phyloP scores from a whole-genome alignment of 2,797 vertebrate genomes.

The Erpetoichthys calabaricus region DNA sequence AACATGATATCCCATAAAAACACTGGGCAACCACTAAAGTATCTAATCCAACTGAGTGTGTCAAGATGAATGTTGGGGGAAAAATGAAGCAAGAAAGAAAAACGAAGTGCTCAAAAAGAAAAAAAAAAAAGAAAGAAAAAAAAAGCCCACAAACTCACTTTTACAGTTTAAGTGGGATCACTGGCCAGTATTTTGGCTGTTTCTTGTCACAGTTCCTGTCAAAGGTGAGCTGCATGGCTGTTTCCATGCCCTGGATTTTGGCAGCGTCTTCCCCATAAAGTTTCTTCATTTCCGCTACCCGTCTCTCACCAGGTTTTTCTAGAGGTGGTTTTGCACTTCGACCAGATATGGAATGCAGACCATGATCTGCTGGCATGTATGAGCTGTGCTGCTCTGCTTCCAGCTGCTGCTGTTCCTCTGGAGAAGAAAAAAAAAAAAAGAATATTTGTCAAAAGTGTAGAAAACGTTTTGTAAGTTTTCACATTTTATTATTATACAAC shows the following conservation, averaged over 20 bases:
- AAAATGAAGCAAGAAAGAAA: too few species aligned
- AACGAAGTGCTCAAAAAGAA: not conserved
- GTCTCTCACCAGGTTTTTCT: slow-evolving; percentile 44
- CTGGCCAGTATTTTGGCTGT: slow-evolving; percentile 89
- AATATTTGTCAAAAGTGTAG: slow-evolving; percentile 5
- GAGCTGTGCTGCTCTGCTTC: slow-evolving; percentile 48
- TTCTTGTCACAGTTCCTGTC: slow-evolving; percentile 75
- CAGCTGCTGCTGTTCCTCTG: slow-evolving; percentile 78
- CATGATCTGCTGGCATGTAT: slow-evolving; percentile 66
- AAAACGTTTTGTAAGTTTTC: not conserved
- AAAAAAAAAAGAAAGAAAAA: not conserved
- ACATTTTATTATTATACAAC: not conserved
- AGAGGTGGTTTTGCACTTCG: slow-evolving; percentile 36
- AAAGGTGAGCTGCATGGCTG: slow-evolving; percentile 52
- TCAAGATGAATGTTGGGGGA: too few species aligned
- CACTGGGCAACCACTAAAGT: too few species aligned
- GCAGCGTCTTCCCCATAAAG: slow-evolving; percentile 50
- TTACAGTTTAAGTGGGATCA: slow-evolving; percentile 78
- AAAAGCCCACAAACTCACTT: not conserved
- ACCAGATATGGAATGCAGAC: slow-evolving; percentile 36
- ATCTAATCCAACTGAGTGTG: too few species aligned
- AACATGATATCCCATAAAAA: too few species aligned
- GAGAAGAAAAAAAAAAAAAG: slow-evolving; percentile 1
- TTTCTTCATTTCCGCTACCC: slow-evolving; percentile 44
- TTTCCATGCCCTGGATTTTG: slow-evolving; percentile 87